These are phyloP conservation scores for Apamea anceps DNA, from an alignment of 2,888 invertebrate genomes.

Conservation along the genomic window DNA sequence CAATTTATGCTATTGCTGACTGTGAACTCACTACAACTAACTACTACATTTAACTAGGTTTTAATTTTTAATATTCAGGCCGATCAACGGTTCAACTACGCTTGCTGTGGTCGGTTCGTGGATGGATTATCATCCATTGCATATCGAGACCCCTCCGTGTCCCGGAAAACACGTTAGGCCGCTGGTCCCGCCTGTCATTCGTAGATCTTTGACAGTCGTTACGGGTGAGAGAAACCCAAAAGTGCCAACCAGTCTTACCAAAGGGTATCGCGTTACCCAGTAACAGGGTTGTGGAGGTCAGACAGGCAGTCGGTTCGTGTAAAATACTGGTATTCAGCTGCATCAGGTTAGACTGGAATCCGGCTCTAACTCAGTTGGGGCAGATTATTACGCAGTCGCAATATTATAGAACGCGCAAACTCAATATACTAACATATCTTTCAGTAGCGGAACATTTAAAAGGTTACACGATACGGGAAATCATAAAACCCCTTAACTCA, in stretches of 20 bases:
- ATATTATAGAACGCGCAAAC: background rate
- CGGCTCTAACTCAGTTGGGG: background rate
- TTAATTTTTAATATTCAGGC: background rate
- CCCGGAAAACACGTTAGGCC: no score
- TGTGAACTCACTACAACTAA: conserved; percentile 4
- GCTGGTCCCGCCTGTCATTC: no score
- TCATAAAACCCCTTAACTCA: background rate
- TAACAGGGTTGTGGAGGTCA: background rate
- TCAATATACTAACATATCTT: background rate
- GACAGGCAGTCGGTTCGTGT: background rate
- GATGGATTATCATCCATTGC: no score
- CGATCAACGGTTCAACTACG: no score
- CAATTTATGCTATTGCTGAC: conserved; percentile 25
- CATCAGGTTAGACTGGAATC: background rate
- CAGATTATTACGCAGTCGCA: background rate
- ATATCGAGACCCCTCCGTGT: no score
- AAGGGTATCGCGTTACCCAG: background rate
- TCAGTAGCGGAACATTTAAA: background rate
- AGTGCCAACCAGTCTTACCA: background rate
- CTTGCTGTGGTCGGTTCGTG: no score
- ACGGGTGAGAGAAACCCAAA: no score
- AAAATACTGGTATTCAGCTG: background rate
- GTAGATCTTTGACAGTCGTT: no score
- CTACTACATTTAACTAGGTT: background rate
- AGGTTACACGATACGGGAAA: conserved; percentile 1